Conservation (phyloP, 1,140 invertebrate genomes). For the Drosophila baimaii region DNA sequence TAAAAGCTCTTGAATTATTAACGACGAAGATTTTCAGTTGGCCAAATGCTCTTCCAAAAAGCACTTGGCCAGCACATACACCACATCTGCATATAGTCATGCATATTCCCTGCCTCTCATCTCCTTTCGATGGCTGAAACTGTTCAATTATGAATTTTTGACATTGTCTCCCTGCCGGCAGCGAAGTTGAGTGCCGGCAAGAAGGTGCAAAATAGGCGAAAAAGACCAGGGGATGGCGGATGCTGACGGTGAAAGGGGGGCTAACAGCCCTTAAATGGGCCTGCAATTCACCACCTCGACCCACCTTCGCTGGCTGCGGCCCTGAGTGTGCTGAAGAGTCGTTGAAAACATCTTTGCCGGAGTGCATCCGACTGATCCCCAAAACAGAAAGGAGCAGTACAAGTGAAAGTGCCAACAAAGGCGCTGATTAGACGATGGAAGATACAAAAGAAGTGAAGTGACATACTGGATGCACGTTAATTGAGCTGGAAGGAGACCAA, state of each 20-base stretch:
- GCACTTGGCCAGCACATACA: constrained; percentile 62
- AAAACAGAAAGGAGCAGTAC: constrained; percentile 44
- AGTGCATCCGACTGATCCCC: constrained; percentile 48
- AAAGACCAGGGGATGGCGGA: constrained; percentile 22
- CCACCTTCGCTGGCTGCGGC: background rate
- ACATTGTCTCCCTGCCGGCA: constrained; percentile 59
- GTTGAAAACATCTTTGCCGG: constrained; percentile 46
- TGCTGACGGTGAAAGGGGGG: constrained; percentile 6
- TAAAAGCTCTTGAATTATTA: constrained; percentile 83
- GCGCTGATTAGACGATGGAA: constrained; percentile 69
- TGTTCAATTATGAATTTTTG: constrained; percentile 82
- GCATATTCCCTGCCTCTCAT: constrained; percentile 25
- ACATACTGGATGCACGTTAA: constrained; percentile 56
- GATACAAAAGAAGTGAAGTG: constrained; percentile 25
- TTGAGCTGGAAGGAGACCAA: constrained; percentile 24
- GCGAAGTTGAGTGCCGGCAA: constrained; percentile 23
- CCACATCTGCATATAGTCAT: constrained; percentile 24
- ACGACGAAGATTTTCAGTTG: constrained; percentile 75
- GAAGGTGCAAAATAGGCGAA: constrained; percentile 76
- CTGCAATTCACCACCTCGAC: constrained; percentile 15
- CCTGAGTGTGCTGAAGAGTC: constrained; percentile 49
- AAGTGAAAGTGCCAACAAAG: constrained; percentile 76
- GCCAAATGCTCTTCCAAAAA: constrained; percentile 67
- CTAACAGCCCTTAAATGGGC: constrained; percentile 60
- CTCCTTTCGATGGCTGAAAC: constrained; percentile 41